Base-by-base conservation (phyloP, 1,140 invertebrate species). In the Aphelenchoides besseyi region DNA sequence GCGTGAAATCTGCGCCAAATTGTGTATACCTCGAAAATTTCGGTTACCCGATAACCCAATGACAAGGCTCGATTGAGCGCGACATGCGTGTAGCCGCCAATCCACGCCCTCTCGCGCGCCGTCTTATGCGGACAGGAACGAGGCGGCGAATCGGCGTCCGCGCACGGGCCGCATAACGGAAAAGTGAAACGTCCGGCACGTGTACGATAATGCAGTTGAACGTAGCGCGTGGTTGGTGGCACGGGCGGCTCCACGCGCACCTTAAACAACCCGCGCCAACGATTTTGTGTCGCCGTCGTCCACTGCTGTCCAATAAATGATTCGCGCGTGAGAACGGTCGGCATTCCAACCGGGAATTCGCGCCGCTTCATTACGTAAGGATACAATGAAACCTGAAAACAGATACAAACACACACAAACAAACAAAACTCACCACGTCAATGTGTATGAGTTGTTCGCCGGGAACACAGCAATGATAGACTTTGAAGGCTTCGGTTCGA, bases 11-110 rank as follows among this genome's bases (percentile, higher is more conserved):
- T n/a, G n/a, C n/a, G n/a, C n/a, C n/a, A n/a, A n/a, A n/a, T n/a
- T n/a, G n/a, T n/a, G n/a, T n/a, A 71, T 23, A 70, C 69, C 70
- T 70, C 69, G 5, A 9, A 26, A 9, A 70, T 41, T 29, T 55
- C 9, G 28, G 41, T 23, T 18, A 70, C 69, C 2, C 29, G 26
- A 35, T 70, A 70, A 12, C n/a, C 69, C n/a, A 71, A 1, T 1
- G 71, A 28, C 1, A 69, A 36, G 0, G 67, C 67, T 12, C 69
- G 55, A n/a, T 69, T 69, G 12, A 69, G 69, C 67, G 30, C 69
- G 26, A 64, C 28, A 18, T 69, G 67, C 67, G 67, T 69, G 69
- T 69, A 69, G 8, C 29, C 67, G 0, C 5, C 9, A 0, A 70
- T 69, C 67, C 67, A 69, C 2, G 67, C 70, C 1, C 67, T 30